A percentile compares a stretch with the other conserved stretches of the same genome.
phyloP scores from a whole-genome alignment of 2,888 invertebrate genomes.

The Gortyna flavago region DNA sequence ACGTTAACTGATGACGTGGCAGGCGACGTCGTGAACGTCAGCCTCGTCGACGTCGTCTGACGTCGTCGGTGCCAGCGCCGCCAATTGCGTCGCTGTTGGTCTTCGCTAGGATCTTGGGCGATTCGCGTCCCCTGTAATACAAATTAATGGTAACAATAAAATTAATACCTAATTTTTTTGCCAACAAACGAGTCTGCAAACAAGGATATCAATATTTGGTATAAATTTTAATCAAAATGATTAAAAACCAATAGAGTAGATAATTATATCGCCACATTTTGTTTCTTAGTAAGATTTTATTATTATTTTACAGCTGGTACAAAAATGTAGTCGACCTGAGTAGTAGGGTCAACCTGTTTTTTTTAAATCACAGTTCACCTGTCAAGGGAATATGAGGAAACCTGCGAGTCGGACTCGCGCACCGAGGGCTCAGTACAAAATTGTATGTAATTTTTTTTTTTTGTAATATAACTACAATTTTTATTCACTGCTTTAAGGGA shows the following conservation, averaged over 20 bases:
- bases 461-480: too few relatives aligned
- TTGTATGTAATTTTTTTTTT: too few relatives aligned
- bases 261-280: not conserved
- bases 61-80: constrained; percentile 71
- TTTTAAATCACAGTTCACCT: too few relatives aligned
- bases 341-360: not conserved
- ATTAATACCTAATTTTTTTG: too few relatives aligned
- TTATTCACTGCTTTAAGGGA: too few relatives aligned
- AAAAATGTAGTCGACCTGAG: not conserved
- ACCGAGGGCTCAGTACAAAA: too few relatives aligned
- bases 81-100: constrained; percentile 80
- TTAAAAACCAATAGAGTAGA: not conserved
- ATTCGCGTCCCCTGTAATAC: constrained; percentile 71
- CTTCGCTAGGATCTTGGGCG: constrained; percentile 85
- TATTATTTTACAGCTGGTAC: not conserved
- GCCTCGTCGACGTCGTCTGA: constrained; percentile 70
- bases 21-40: constrained; percentile 67
- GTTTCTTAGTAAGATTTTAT: not conserved
- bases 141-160: not conserved
- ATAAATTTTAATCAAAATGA: not conserved
- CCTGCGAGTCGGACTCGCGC: too few relatives aligned
- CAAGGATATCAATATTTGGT: not conserved
- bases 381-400: too few relatives aligned
- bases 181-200: not conserved
- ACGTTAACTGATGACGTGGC: constrained; percentile 75